Conservation (phyloP, 2,797 vertebrate species). For the Sphenopsis melanotis region DNA sequence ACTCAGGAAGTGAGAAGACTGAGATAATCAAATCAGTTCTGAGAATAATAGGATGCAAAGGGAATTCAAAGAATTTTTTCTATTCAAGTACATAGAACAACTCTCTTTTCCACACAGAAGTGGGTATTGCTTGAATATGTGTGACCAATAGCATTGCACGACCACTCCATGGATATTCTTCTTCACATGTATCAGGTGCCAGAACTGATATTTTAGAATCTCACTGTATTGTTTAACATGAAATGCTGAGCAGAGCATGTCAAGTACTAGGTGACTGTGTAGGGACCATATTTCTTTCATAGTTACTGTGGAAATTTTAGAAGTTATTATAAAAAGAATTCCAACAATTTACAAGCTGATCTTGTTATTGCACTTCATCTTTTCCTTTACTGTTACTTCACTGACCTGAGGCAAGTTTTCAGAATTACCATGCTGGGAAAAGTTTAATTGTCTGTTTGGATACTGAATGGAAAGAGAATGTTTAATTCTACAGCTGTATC, state of each 20-base stretch:
- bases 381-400: background rate
- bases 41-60: background rate
- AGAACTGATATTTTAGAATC: background rate
- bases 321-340: background rate
- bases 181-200: background rate
- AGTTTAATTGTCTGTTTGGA: conserved; percentile 10
- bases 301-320: background rate
- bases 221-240: background rate
- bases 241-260: background rate
- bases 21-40: background rate
- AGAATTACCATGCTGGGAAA: background rate
- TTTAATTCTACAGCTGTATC: background rate
- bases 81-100: background rate
- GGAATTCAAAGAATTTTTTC: background rate
- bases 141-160: too few relatives aligned
- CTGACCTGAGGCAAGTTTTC: background rate
- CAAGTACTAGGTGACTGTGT: background rate
- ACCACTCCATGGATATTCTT: rapidly evolving
- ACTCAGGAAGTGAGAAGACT: background rate
- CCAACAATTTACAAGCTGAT: background rate
- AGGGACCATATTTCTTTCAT: background rate
- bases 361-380: background rate
- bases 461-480: background rate
- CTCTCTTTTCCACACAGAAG: background rate
- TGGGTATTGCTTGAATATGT: background rate